Evolutionary conservation across 2,888 invertebrate genomes (phyloP).

Genomic region (Diabrotica balteata): DNA sequence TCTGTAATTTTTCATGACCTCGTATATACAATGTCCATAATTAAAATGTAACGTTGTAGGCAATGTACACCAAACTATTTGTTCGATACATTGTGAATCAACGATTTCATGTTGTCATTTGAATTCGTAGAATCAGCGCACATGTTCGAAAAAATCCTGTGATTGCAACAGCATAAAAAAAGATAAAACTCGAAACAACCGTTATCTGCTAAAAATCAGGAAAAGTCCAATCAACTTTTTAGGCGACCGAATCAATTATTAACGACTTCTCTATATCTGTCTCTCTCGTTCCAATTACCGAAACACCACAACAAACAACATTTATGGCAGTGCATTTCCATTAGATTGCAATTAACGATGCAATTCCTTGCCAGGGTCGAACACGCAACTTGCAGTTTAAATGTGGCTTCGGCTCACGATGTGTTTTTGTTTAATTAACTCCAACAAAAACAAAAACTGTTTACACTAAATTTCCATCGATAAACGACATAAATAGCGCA

Average conservation of each 20-base stretch:
- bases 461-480: conserved; percentile 11
- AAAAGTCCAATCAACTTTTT: conserved; percentile 1
- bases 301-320: conserved; percentile 13
- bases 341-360: conserved; percentile 17
- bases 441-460: conserved; percentile 6
- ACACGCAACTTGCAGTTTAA: conserved; percentile 10
- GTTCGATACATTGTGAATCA: too few relatives aligned
- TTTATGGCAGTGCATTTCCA: conserved; percentile 7
- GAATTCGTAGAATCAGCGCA: too few relatives aligned
- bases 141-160: too few relatives aligned
- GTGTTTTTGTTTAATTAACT: conserved; percentile 15
- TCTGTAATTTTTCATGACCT: too few relatives aligned
- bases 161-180: too few relatives aligned
- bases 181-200: too few relatives aligned
- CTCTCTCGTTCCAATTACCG: conserved; percentile 5
- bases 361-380: conserved; percentile 11
- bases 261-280: neutral
- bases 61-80: too few relatives aligned
- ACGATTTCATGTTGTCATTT: too few relatives aligned
- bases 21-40: too few relatives aligned
- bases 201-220: neutral
- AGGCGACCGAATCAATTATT: neutral
- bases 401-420: neutral
- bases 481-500: too few relatives aligned
- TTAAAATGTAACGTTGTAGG: too few relatives aligned